Percentiles rank a stretch among this genome's conserved stretches.
phyloP scores from a whole-genome alignment of 92 coral and sea anemone species.

The Porites rus region DNA sequence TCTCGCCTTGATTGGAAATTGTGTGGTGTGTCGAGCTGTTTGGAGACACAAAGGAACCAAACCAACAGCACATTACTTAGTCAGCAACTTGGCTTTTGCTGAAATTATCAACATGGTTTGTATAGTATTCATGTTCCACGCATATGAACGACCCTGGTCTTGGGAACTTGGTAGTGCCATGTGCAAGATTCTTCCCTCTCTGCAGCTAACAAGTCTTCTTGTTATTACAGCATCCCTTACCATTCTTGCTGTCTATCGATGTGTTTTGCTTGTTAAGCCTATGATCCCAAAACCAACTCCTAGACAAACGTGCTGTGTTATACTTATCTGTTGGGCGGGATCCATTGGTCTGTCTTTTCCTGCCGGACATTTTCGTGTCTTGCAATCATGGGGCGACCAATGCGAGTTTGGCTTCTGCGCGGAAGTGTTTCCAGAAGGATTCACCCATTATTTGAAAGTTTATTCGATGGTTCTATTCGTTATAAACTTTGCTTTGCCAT shows the following conservation, averaged over 20 bases:
- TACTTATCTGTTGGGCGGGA: slow-evolving; percentile 31
- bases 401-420: slow-evolving; percentile 14
- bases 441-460: slow-evolving; percentile 8
- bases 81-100: slow-evolving; percentile 51
- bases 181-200: slow-evolving; percentile 40
- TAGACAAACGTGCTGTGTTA: background rate
- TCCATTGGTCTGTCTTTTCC: slow-evolving; percentile 44
- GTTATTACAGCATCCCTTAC: slow-evolving; percentile 44
- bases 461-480: slow-evolving; percentile 33
- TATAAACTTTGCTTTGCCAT: slow-evolving; percentile 47
- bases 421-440: slow-evolving; percentile 38
- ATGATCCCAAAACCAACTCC: slow-evolving; percentile 27
- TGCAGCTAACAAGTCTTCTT: slow-evolving; percentile 27
- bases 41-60: slow-evolving; percentile 38
- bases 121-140: slow-evolving; percentile 37
- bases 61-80: slow-evolving; percentile 39
- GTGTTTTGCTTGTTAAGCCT: slow-evolving; percentile 34
- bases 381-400: slow-evolving; percentile 14
- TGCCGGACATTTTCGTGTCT: slow-evolving; percentile 35
- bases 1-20: slow-evolving; percentile 47
- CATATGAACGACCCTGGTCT: slow-evolving; percentile 33
- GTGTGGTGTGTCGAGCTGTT: slow-evolving; percentile 43
- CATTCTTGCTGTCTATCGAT: slow-evolving; percentile 40
- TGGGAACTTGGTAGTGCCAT: slow-evolving; percentile 34
- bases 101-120: slow-evolving; percentile 45